Percentiles rank a stretch among this genome's conserved stretches.
phyloP scores from a whole-genome alignment of 2,113 vertebrate genomes.

The Noctilio leporinus region DNA sequence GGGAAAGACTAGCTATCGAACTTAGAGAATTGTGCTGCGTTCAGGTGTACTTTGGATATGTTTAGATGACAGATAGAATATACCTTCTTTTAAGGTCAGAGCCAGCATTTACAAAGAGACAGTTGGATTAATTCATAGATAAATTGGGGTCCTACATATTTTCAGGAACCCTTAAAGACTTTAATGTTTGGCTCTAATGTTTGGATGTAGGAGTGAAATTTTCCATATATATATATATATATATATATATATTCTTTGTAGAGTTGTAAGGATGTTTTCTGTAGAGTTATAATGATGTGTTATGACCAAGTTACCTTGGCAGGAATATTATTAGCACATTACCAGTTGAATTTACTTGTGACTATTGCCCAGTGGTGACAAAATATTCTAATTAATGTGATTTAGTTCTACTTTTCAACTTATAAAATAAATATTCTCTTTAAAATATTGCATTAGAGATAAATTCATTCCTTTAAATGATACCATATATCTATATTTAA shows the following conservation, averaged over 20 bases:
- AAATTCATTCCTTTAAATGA: neutral
- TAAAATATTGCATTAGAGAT: neutral
- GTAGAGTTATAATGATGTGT: neutral
- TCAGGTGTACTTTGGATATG: neutral
- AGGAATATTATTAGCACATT: neutral
- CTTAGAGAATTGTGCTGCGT: neutral
- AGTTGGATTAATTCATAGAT: neutral
- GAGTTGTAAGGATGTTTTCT: neutral
- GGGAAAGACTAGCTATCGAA: neutral
- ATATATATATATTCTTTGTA: neutral
- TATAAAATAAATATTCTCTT: neutral
- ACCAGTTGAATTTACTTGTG: neutral
- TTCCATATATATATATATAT: neutral
- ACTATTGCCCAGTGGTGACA: neutral
- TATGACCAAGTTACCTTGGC: neutral
- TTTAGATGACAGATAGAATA: neutral
- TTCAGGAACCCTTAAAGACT: neutral
- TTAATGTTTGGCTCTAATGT: neutral
- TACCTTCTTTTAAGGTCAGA: neutral
- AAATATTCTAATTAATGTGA: neutral
- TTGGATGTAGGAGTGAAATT: neutral
- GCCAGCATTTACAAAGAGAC: neutral
- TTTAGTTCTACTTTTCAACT: neutral
- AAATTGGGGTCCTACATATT: neutral
- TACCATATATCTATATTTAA: neutral